phyloP scores from a whole-genome alignment of 2,888 invertebrate species.

The Diogma glabrata region DNA sequence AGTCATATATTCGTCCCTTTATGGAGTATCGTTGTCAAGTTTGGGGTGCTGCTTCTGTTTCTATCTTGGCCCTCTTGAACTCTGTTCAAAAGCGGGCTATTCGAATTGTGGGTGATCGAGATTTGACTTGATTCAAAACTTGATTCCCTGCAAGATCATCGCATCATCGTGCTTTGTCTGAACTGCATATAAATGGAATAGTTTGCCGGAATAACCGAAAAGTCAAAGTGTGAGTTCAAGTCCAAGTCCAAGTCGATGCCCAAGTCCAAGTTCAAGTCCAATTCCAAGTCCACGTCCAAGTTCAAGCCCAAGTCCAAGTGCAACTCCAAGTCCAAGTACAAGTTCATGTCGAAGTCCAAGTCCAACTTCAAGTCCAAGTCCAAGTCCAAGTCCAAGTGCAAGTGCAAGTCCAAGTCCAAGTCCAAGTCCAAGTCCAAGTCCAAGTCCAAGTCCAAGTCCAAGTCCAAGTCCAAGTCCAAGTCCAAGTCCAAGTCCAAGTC shows the following conservation, averaged over 20 bases:
- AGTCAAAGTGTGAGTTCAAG: background rate
- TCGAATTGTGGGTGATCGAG: too few species aligned
- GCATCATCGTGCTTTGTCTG: too few species aligned
- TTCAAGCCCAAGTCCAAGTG: conserved; percentile 5
- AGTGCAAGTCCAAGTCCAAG: background rate
- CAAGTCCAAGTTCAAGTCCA: background rate
- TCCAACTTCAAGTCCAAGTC: conserved; percentile 8
- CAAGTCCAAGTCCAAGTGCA: background rate
- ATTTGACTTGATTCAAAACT: too few species aligned
- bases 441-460: background rate
- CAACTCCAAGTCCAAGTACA: conserved; percentile 9
- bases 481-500: background rate
- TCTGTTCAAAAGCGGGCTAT: too few species aligned
- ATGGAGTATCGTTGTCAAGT: too few species aligned
- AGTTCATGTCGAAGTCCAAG: conserved; percentile 6
- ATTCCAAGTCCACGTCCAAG: background rate
- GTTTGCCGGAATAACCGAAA: too few species aligned
- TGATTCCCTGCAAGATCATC: too few species aligned
- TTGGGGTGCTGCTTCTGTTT: too few species aligned
- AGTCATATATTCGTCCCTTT: too few species aligned
- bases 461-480: background rate
- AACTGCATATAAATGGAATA: too few species aligned
- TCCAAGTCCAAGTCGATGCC: background rate
- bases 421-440: background rate
- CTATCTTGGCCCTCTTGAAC: too few species aligned